Evolutionary conservation across 2,113 vertebrate genomes (phyloP), one percentile per base, ranked within the genome.

Genomic region (Egretta garzetta): DNA sequence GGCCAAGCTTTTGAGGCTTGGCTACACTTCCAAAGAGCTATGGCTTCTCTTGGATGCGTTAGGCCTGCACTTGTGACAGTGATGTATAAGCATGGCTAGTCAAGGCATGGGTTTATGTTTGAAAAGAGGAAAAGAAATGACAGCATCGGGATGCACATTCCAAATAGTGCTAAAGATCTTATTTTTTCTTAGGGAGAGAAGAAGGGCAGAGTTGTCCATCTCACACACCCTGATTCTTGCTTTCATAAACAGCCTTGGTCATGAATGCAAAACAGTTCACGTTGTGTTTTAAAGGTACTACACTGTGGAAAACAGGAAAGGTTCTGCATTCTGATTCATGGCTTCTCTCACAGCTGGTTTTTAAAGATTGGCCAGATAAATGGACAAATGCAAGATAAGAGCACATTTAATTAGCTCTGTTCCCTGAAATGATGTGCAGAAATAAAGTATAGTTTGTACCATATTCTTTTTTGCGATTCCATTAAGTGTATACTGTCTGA

Each of bases 391-490:
- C 79, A 67, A 92, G 63, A 80, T 90, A 97, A 95, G n/a, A 88
- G 52, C 72, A 53, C 80, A 74, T 94, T 96, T 94, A 97, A 97
- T 97, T 96, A 96, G 71, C 41, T 88, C 67, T 71, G 45, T 86
- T 96, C 91, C 50, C 33, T 93, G 84, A 96, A 96, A 96, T 90
- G 62, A 96, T 88, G 81, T 93, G 91, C 73, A 86, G 87, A 96
- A 87, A 94, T 95, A 93, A 96, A 96, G 77, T 91, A 58, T 43
- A 89, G 88, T 91, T 96, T 95, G 80, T 86, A 93, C 63, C 74
- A 39, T 93, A 91, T 93, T 94, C 89, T 76, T 90, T 82, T 96
- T 88, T 91, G 91, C 1, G 12, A 70, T 87, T 91, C 66, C 71
- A 82, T 96, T 95, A 94, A 91, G 84, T 81, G 50, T 72, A 89